These are phyloP conservation scores for Oryctes rhinoceros DNA, from an alignment of 1,140 invertebrate species.

Conservation along the genomic window DNA sequence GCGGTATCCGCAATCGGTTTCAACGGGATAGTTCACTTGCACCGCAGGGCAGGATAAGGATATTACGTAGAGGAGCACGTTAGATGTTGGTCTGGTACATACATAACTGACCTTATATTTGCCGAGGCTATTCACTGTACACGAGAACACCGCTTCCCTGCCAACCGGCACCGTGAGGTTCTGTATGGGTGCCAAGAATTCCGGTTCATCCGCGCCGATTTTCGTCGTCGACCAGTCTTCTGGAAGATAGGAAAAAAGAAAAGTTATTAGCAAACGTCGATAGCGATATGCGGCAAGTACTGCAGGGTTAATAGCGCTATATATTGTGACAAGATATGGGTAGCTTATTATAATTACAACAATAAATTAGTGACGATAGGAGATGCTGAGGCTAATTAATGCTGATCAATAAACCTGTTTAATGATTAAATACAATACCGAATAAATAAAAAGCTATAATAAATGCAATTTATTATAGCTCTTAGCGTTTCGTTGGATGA, in stretches of 20 bases:
- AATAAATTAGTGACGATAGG: no score
- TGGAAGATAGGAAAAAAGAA: conserved; percentile 50
- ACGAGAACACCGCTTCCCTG: conserved; percentile 79
- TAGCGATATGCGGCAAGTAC: neutral
- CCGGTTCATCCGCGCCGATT: conserved; percentile 67
- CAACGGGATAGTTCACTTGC: neutral
- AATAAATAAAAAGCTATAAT: no score
- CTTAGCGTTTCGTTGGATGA: no score
- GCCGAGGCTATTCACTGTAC: conserved; percentile 79
- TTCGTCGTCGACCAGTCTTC: conserved; percentile 61
- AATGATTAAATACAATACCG: no score
- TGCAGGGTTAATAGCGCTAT: no score
- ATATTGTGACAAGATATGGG: no score
- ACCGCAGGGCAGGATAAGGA: neutral
- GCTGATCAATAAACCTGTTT: no score
- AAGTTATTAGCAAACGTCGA: neutral
- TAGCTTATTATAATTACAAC: no score
- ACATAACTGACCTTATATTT: conserved; percentile 76
- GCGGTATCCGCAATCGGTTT: neutral
- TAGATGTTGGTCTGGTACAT: neutral
- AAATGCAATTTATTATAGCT: no score
- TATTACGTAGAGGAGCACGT: neutral
- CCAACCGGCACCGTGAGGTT: conserved; percentile 84
- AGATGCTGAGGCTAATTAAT: no score
- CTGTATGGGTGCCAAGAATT: conserved; percentile 76